phyloP scores from a whole-genome alignment of 1,140 invertebrate genomes.

The Drosophila kikkawai region DNA sequence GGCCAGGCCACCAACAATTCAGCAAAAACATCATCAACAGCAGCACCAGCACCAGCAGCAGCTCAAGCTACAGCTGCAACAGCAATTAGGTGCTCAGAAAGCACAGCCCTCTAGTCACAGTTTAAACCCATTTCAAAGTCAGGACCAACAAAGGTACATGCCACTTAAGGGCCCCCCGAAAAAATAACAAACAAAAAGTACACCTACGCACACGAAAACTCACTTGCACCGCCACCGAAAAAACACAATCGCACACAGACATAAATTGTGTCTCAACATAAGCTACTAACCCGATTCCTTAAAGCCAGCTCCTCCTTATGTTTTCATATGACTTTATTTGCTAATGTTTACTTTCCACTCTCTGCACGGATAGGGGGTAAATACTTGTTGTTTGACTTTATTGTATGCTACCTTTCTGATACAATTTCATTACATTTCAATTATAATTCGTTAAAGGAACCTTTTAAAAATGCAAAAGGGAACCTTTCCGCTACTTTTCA shows the following conservation, averaged over 20 bases:
- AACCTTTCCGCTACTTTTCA: not conserved
- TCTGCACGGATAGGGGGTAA: too few relatives aligned
- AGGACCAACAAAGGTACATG: constrained; percentile 81
- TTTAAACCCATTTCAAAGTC: constrained; percentile 76
- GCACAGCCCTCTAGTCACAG: constrained; percentile 80
- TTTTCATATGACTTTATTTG: not conserved
- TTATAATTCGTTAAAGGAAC: not conserved
- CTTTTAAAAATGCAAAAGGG: not conserved
- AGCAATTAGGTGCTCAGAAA: constrained; percentile 74
- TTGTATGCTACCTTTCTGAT: not conserved
- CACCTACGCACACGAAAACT: constrained; percentile 23
- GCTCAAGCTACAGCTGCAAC: constrained; percentile 71
- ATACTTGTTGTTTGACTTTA: not conserved
- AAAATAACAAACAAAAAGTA: constrained; percentile 16
- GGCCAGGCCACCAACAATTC: constrained; percentile 27
- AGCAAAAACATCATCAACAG: constrained; percentile 44
- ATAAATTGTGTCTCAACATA: constrained; percentile 11
- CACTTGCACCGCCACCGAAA: constrained; percentile 13
- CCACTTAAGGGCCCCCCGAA: constrained; percentile 27
- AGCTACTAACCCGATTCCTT: constrained; percentile 18
- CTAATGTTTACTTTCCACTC: not conserved
- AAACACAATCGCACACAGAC: constrained; percentile 12
- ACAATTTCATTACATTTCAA: not conserved
- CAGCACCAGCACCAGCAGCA: constrained; percentile 20
- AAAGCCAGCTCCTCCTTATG: not conserved